Percentiles rank a stretch among this genome's conserved stretches.
phyloP scores from a whole-genome alignment of 2,797 vertebrate genomes.

The Falco biarmicus region DNA sequence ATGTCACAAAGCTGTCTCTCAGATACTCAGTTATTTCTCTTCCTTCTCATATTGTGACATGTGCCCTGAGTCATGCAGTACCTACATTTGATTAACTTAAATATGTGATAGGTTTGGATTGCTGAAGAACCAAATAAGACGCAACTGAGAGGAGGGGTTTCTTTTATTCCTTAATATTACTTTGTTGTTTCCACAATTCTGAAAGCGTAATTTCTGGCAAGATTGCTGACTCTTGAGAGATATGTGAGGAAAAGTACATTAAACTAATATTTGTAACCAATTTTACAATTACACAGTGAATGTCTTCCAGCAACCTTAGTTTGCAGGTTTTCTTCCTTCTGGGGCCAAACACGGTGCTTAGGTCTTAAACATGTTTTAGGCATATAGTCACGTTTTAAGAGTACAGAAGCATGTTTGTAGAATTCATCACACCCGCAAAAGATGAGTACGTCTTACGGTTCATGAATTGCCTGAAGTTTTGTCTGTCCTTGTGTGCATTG shows the following conservation, averaged over 20 bases:
- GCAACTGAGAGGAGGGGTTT: not conserved
- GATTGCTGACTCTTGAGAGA: not conserved
- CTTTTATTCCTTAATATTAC: not conserved
- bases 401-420: not conserved
- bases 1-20: not conserved
- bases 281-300: not conserved
- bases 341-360: not conserved
- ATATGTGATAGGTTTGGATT: not conserved
- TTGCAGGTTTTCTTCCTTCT: not conserved
- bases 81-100: not conserved
- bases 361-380: not conserved
- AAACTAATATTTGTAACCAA: not conserved
- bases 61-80: not conserved
- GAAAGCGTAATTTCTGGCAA: not conserved
- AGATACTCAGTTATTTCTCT: not conserved
- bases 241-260: not conserved
- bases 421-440: not conserved
- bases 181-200: not conserved
- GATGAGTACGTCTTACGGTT: rapidly evolving
- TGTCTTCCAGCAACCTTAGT: not conserved
- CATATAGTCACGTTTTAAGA: not conserved
- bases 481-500: not conserved
- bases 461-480: not conserved
- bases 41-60: not conserved
- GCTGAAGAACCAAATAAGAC: not conserved